These are phyloP conservation scores for Hymenopus coronatus DNA, from an alignment of 2,888 invertebrate species.

Conservation along the genomic window DNA sequence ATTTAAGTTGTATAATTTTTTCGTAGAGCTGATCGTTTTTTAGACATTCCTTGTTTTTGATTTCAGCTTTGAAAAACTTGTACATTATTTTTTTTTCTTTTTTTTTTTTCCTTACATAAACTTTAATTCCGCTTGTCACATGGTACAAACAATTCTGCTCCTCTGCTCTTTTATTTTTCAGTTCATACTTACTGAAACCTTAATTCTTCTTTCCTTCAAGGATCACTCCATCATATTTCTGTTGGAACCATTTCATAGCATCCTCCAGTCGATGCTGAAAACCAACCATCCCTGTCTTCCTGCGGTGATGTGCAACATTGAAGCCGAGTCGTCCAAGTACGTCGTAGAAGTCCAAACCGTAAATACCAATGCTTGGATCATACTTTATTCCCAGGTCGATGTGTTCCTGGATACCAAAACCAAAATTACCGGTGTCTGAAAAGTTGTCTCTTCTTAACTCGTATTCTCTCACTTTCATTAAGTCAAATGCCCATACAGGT, in stretches of 20 bases:
- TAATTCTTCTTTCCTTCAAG: slow-evolving; percentile 76
- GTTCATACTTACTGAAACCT: background rate
- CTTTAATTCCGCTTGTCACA: background rate
- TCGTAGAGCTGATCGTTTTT: too few species aligned
- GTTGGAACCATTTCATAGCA: slow-evolving; percentile 99
- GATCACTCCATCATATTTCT: slow-evolving; percentile 98
- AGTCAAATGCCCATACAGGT: too few species aligned
- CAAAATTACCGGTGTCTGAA: slow-evolving; percentile 96
- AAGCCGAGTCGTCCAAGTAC: slow-evolving; percentile 97
- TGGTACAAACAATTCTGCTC: background rate
- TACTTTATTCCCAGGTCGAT: slow-evolving; percentile 99
- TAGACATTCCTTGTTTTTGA: too few species aligned
- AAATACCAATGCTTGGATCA: slow-evolving; percentile 97
- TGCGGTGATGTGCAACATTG: slow-evolving; percentile 93
- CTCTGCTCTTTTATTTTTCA: background rate
- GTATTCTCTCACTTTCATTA: slow-evolving; percentile 99
- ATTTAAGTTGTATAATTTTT: too few species aligned
- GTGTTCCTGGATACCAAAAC: slow-evolving; percentile 99
- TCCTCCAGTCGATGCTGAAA: slow-evolving; percentile 94
- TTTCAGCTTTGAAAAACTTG: too few species aligned
- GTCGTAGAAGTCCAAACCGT: slow-evolving; percentile 99
- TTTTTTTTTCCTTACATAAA: background rate
- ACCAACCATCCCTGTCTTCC: slow-evolving; percentile 91
- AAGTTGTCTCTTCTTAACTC: slow-evolving; percentile 97
- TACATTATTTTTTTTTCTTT: too few species aligned